phyloP scores from a whole-genome alignment of 2,113 vertebrate species.

The Cynopterus brachyotis region DNA sequence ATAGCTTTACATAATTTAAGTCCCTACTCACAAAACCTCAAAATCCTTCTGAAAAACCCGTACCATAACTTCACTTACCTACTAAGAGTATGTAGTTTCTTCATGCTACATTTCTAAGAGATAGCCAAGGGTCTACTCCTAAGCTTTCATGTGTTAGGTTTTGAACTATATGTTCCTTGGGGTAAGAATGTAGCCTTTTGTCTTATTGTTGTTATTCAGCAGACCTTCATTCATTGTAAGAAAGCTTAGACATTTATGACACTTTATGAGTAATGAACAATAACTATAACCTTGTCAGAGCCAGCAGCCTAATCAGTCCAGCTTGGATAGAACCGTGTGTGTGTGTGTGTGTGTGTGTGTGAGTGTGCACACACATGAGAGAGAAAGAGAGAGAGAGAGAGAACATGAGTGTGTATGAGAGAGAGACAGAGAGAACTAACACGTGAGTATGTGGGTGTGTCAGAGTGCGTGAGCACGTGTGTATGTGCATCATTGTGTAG shows the following conservation, averaged over 20 bases:
- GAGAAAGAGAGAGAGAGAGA: too few relatives aligned
- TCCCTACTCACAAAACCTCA: background rate
- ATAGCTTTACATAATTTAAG: too few relatives aligned
- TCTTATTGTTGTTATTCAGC: background rate
- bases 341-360: background rate
- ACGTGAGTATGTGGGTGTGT: too few relatives aligned
- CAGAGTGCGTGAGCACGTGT: background rate
- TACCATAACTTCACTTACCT: too few relatives aligned
- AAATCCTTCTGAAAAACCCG: background rate
- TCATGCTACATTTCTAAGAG: background rate
- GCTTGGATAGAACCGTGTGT: background rate
- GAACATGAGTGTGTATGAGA: too few relatives aligned
- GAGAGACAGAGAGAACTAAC: background rate
- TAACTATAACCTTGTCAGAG: background rate
- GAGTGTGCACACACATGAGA: too few relatives aligned
- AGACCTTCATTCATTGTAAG: background rate
- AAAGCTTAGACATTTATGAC: background rate
- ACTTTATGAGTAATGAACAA: constrained; percentile 1
- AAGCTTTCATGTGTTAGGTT: background rate
- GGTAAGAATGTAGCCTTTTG: background rate
- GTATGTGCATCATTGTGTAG: background rate
- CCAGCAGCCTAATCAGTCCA: background rate
- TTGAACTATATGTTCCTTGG: background rate
- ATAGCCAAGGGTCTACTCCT: background rate
- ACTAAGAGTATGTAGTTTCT: background rate